Percentiles rank a stretch among this genome's conserved stretches.
phyloP scores from a whole-genome alignment of 92 coral and sea anemone species.

The Epizoanthus scotinus region DNA sequence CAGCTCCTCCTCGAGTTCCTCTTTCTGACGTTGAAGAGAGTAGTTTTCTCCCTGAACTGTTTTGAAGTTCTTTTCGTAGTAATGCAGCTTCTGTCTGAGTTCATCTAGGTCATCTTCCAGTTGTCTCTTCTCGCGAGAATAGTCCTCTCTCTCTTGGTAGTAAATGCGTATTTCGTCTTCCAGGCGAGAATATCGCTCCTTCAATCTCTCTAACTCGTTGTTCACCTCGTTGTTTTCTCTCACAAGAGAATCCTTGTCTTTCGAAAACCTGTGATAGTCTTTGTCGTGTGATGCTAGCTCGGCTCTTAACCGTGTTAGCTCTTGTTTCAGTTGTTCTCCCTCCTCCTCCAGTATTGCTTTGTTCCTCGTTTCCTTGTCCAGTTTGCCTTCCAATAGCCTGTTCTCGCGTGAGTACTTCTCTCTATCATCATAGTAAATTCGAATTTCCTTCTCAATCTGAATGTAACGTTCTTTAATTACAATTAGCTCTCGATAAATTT shows the following conservation, averaged over 20 bases:
- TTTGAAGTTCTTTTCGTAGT: too few relatives aligned
- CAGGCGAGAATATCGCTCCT: slow-evolving; percentile 34
- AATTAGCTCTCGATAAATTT: slow-evolving; percentile 62
- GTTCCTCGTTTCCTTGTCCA: background rate
- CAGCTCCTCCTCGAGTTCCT: slow-evolving; percentile 61
- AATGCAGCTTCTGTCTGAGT: slow-evolving; percentile 9
- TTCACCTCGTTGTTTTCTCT: slow-evolving; percentile 42
- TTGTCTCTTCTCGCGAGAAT: slow-evolving; percentile 21
- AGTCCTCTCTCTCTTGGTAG: slow-evolving; percentile 36
- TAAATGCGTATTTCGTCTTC: slow-evolving; percentile 40
- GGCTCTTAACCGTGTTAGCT: too few relatives aligned
- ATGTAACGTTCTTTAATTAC: slow-evolving; percentile 60
- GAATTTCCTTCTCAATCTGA: slow-evolving; percentile 59
- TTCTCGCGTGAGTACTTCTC: slow-evolving; percentile 30
- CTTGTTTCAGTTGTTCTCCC: too few relatives aligned
- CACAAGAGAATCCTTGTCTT: slow-evolving; percentile 25
- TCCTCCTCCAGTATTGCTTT: too few relatives aligned
- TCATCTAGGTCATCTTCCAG: slow-evolving; percentile 8
- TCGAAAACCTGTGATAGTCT: too few relatives aligned
- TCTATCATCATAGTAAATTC: slow-evolving; percentile 26
- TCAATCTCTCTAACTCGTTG: slow-evolving; percentile 24
- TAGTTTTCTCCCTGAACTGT: background rate
- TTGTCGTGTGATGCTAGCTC: too few relatives aligned
- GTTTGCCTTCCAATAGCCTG: slow-evolving; percentile 16
- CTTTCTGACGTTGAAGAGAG: slow-evolving; percentile 8